phyloP scores from a whole-genome alignment of 2,113 vertebrate species.

The Sialia sialis region DNA sequence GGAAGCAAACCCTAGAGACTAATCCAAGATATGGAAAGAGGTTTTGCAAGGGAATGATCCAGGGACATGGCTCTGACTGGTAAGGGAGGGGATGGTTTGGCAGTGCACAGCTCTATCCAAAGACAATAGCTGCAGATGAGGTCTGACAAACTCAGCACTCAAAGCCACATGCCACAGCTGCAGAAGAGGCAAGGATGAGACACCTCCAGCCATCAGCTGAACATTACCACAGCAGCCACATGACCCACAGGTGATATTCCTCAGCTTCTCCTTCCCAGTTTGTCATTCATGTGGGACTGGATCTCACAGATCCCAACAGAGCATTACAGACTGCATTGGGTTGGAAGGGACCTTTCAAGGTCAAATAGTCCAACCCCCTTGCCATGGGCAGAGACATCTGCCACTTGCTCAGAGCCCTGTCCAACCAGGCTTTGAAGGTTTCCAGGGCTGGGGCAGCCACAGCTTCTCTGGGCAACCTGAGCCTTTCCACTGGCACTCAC shows the following conservation, averaged over 20 bases:
- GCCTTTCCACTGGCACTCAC: neutral
- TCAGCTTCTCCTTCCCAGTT: neutral
- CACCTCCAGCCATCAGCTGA: neutral
- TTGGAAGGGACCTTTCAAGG: neutral
- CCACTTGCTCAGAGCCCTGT: neutral
- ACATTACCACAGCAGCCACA: neutral
- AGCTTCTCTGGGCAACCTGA: neutral
- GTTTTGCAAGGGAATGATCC: neutral
- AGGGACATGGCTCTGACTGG: rapidly evolving
- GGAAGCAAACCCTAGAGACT: neutral
- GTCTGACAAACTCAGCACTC: neutral
- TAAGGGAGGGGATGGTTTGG: neutral
- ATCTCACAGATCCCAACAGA: rapidly evolving
- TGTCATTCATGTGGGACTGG: neutral
- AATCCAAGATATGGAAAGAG: neutral
- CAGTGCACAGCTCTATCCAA: rapidly evolving
- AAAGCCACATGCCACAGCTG: too few species aligned
- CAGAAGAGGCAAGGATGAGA: neutral
- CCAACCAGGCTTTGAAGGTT: neutral
- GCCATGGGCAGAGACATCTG: neutral
- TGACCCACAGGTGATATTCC: neutral
- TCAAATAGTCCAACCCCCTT: neutral
- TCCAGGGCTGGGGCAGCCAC: neutral
- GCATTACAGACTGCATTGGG: neutral
- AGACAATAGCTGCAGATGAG: neutral